Conservation (phyloP, 1,140 invertebrate genomes). For the Heliothis subflexa region DNA sequence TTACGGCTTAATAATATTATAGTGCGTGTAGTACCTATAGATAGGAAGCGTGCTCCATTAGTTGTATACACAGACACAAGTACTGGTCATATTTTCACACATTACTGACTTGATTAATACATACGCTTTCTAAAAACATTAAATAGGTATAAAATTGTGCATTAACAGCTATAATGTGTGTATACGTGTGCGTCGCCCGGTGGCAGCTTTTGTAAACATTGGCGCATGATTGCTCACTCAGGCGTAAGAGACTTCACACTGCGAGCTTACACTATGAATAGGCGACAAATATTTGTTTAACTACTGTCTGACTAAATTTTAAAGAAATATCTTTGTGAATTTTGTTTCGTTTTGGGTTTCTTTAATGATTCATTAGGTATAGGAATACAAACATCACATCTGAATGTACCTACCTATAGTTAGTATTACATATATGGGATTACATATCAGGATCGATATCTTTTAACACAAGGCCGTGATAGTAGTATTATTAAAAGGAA, state of each 20-base stretch:
- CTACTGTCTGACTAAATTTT: neutral
- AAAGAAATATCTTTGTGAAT: neutral
- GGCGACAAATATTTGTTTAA: slow-evolving; percentile 20
- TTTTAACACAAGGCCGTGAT: no score
- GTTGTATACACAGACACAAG: neutral
- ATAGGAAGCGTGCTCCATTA: neutral
- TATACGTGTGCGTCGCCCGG: slow-evolving; percentile 10
- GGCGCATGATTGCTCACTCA: slow-evolving; percentile 29
- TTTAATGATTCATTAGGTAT: no score
- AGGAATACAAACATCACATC: no score
- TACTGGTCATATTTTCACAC: slow-evolving; percentile 9
- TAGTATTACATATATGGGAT: no score
- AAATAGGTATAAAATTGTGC: slow-evolving; percentile 32
- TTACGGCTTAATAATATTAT: neutral
- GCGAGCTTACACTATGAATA: slow-evolving; percentile 12
- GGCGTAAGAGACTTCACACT: slow-evolving; percentile 12
- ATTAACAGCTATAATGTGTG: slow-evolving; percentile 19
- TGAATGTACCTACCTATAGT: no score
- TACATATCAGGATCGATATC: no score
- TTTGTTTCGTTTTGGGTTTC: neutral
- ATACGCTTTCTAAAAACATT: slow-evolving; percentile 29
- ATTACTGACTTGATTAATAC: slow-evolving; percentile 19
- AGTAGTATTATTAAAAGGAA: no score
- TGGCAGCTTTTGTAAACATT: slow-evolving; percentile 30
- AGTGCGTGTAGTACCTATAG: neutral